These are phyloP conservation scores for Phrynocephalus vlangalii DNA, from an alignment of 2,797 vertebrate genomes.

Conservation along the genomic window DNA sequence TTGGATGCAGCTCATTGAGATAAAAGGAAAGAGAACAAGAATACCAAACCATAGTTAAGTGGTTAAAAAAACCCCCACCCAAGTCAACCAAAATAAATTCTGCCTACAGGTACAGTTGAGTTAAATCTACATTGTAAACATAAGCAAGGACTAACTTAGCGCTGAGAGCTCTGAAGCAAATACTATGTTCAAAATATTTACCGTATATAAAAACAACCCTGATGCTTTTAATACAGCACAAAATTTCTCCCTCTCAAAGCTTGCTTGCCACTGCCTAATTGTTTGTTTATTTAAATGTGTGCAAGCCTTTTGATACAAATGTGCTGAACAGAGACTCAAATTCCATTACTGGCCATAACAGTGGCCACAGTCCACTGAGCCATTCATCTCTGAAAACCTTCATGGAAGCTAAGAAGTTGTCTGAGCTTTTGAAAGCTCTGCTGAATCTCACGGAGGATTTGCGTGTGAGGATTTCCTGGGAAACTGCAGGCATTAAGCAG, in stretches of 20 bases:
- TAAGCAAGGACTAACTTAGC: conserved; percentile 48
- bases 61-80: neutral
- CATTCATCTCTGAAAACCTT: neutral
- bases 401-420: neutral
- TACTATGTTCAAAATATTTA: conserved; percentile 22
- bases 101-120: conserved; percentile 68
- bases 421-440: neutral
- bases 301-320: conserved; percentile 30
- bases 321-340: neutral
- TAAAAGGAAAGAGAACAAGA: neutral
- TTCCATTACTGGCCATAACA: neutral
- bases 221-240: conserved; percentile 54
- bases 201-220: conserved; percentile 50
- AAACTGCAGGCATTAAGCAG: neutral
- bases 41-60: conserved; percentile 60
- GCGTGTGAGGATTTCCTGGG: neutral
- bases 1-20: conserved; percentile 48
- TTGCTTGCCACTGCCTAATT: conserved; percentile 49
- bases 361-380: neutral
- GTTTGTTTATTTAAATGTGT: conserved; percentile 27
- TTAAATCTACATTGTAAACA: conserved; percentile 47
- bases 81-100: conserved; percentile 57
- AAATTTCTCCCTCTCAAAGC: conserved; percentile 45
- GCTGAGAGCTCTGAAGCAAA: conserved; percentile 35
- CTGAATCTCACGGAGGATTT: neutral